phyloP scores from a whole-genome alignment of 2,113 vertebrate species.

The Periophthalmus modestus region DNA sequence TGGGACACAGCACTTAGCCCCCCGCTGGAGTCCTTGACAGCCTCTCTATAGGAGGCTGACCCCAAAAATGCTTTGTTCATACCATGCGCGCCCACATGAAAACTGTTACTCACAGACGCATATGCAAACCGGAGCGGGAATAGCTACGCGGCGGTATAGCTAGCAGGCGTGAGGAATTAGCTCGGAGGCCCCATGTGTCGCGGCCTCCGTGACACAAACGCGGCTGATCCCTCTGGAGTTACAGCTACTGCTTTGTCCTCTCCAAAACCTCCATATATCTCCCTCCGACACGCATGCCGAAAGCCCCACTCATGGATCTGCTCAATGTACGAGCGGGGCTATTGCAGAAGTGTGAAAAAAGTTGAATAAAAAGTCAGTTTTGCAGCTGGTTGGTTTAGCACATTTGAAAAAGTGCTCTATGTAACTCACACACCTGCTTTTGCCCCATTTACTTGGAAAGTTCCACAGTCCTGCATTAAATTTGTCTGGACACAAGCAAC shows the following conservation, averaged over 20 bases:
- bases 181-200: constrained; percentile 53
- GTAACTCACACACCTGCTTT: no score
- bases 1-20: constrained; percentile 71
- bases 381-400: not conserved
- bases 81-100: constrained; percentile 33
- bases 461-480: not conserved
- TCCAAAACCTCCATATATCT: constrained; percentile 19
- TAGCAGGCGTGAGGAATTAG: constrained; percentile 61
- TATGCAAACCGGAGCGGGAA: constrained; percentile 6
- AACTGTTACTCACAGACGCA: constrained; percentile 33
- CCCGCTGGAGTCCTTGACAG: constrained; percentile 72
- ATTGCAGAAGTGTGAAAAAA: not conserved
- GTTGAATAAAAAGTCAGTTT: not conserved
- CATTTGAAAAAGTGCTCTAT: not conserved
- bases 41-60: constrained; percentile 69
- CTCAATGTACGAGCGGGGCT: not conserved
- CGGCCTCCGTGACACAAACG: constrained; percentile 45
- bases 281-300: constrained; percentile 14
- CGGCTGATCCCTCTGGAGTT: constrained; percentile 44
- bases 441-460: not conserved
- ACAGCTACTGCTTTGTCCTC: constrained; percentile 44
- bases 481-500: no score
- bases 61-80: constrained; percentile 66
- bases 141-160: constrained; percentile 38
- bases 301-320: not conserved